These are phyloP conservation scores for Typhlichthys eigenmanni DNA, from an alignment of 2,797 vertebrate species.

Conservation along the genomic window DNA sequence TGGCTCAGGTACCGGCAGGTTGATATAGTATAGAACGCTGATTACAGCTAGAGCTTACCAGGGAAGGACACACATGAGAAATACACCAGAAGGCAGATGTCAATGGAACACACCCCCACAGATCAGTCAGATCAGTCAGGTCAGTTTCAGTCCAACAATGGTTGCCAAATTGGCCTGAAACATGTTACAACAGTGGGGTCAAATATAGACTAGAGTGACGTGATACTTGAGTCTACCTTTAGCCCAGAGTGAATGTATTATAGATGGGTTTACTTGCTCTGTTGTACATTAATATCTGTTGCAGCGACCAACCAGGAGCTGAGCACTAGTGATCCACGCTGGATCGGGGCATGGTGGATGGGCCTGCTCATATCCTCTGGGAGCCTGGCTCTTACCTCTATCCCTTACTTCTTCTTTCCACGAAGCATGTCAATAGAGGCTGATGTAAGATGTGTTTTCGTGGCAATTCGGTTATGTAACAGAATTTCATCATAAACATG, in stretches of 20 bases:
- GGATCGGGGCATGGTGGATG: conserved; percentile 99
- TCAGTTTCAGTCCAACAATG: too few species aligned
- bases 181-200: too few species aligned
- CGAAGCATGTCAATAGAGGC: conserved; percentile 62
- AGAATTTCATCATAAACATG: too few species aligned
- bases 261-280: background rate
- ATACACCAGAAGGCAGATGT: too few species aligned
- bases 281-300: conserved; percentile 8
- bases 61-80: too few species aligned
- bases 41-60: too few species aligned
- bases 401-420: conserved; percentile 97
- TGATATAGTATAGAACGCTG: background rate
- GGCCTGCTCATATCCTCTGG: conserved; percentile 87
- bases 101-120: too few species aligned
- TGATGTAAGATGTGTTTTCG: conserved; percentile 48
- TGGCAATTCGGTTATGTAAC: background rate
- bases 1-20: conserved; percentile 68
- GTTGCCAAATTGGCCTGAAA: too few species aligned
- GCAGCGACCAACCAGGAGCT: conserved; percentile 72
- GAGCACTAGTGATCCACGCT: conserved; percentile 84
- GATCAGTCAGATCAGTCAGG: too few species aligned
- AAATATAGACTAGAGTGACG: too few species aligned
- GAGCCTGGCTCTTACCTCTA: conserved; percentile 84
- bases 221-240: background rate
- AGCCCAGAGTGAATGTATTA: background rate